A percentile compares a stretch with the other conserved stretches of the same genome.
These are phyloP conservation scores for Prunella fulvescens DNA, from an alignment of 2,113 vertebrate species.

Conservation along the genomic window DNA sequence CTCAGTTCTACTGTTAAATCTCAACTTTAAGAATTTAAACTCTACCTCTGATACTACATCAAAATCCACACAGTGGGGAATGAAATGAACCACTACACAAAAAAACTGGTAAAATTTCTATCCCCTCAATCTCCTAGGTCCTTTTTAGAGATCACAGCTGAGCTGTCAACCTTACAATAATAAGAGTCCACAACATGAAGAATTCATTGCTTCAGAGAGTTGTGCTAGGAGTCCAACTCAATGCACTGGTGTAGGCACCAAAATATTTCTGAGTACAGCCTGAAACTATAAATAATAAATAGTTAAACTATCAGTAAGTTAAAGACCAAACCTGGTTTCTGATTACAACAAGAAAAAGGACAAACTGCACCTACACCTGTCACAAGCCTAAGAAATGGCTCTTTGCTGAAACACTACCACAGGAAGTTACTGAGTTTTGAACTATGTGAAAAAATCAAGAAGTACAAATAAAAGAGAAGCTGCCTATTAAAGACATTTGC, in stretches of 20 bases:
- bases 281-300: not conserved
- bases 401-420: not conserved
- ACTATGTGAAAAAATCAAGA: not conserved
- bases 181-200: not conserved
- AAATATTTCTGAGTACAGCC: not conserved
- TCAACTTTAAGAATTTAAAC: not conserved
- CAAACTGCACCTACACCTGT: not conserved
- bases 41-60: not conserved
- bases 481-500: not conserved
- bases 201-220: not conserved
- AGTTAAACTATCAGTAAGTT: not conserved
- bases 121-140: not conserved
- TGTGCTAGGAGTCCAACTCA: not conserved
- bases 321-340: not conserved
- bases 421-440: not conserved
- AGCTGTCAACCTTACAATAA: not conserved
- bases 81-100: not conserved
- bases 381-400: not conserved
- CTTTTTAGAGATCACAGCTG: not conserved
- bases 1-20: not conserved
- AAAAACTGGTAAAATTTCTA: not conserved
- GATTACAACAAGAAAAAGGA: not conserved
- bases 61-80: not conserved
- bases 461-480: not conserved
- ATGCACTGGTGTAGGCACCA: not conserved